Evolutionary conservation across 2,113 vertebrate species (phyloP), one percentile per base, ranked within the genome.

Genomic region (Bostrychus sinensis): DNA sequence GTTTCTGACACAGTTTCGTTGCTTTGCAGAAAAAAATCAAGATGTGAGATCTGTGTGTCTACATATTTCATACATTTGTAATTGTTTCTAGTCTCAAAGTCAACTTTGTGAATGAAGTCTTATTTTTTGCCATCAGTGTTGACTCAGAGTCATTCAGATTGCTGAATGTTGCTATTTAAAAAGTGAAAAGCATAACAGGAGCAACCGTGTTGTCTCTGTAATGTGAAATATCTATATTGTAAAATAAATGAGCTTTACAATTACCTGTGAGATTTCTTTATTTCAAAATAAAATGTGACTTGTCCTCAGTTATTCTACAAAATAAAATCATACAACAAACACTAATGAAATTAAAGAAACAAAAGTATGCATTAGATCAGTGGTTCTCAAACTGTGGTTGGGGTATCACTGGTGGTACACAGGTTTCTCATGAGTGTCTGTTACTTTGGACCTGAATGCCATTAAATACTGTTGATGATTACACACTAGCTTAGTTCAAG

Each of bases 111-210:
- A 20, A 81, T 57, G 20, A 62, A 63, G 37, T 78, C 34, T 69
- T 30, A 84, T 63, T 88, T 87, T 86, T 83, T 81, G 50, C 78
- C 75, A 62, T 85, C 67, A 68, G 66, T 85, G 38, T 85, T 77
- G 55, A 67, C 61, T 81, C 76, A 41, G 22, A 59, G 70, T 22
- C 61, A 28, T 68, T 74, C 64, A 59, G 72, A 43, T 64, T 82
- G 38, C 70, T 62, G 30, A 78, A 57, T 59, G 16, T 11, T 75
- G 54, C 53, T 64, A 73, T 86, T 54, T 55, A 60, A 70, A 58
- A 50, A 22, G 14, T 32, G 14, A 42, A 60, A 56, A 58, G 14
- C 56, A 56, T 5, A 61, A 67, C 37, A 66, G 66, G 60, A 34
- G 25, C 74, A 66, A 68, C 57, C 42, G 55, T 59, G 68, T 78